Percentiles rank a stretch among this genome's conserved stretches.
Evolutionary conservation across 2,113 vertebrate species (phyloP).

Genomic region (Atlantisia rogersi): DNA sequence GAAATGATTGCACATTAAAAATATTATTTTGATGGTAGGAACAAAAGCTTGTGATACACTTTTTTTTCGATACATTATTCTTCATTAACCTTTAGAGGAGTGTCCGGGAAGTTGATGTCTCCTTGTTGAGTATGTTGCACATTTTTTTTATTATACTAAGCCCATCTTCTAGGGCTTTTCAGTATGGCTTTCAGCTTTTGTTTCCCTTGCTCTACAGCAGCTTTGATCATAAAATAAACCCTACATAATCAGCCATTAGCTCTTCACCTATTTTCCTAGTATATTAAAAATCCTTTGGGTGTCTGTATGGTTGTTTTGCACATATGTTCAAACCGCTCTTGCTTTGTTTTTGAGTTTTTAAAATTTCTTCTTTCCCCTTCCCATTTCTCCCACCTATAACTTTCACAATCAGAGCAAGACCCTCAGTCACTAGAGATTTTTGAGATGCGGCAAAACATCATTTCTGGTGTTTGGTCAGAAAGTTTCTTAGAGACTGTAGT

Average conservation of each 20-base stretch:
- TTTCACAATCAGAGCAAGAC: neutral
- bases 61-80: neutral
- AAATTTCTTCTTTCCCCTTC: accelerated
- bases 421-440: neutral
- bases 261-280: neutral
- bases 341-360: neutral
- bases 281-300: neutral
- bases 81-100: neutral
- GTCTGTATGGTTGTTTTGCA: neutral
- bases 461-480: neutral
- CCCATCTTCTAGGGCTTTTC: neutral
- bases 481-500: neutral
- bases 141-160: neutral
- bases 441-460: neutral
- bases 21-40: neutral
- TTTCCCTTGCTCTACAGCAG: neutral
- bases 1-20: neutral
- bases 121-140: neutral
- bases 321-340: neutral
- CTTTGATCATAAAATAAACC: neutral
- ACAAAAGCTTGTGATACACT: neutral
- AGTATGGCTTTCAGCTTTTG: neutral
- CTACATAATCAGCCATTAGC: neutral
- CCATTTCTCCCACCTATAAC: accelerated
- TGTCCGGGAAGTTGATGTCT: neutral